A percentile compares a stretch with the other conserved stretches of the same genome.
Evolutionary conservation across 2,113 vertebrate genomes (phyloP).

Genomic region (Martes martes): DNA sequence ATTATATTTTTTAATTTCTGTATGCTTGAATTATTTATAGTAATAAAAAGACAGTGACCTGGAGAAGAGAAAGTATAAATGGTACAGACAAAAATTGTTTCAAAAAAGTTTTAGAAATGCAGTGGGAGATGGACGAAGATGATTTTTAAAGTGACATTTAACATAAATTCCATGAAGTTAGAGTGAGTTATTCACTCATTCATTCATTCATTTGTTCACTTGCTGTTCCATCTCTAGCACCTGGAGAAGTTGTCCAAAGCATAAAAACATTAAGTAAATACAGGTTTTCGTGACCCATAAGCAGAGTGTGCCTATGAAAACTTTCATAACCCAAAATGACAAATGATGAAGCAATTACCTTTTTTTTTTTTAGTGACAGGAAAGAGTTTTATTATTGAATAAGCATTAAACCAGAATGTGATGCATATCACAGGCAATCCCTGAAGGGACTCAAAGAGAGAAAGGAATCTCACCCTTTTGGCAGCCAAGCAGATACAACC

Average conservation of each 20-base stretch:
- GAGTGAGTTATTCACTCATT: not conserved
- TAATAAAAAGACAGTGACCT: not conserved
- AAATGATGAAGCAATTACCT: not conserved
- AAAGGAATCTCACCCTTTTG: not conserved
- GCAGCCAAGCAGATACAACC: not conserved
- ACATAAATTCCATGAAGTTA: not conserved
- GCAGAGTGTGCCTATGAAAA: not conserved
- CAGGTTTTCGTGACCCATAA: not conserved
- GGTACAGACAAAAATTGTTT: not conserved
- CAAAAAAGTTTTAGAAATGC: not conserved
- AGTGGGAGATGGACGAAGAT: not conserved
- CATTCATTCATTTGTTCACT: not conserved
- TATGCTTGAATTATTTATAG: not conserved
- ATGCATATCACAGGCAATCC: not conserved
- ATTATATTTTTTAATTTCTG: not conserved
- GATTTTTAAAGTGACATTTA: not conserved
- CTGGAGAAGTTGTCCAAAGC: not conserved
- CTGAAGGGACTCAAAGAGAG: not conserved
- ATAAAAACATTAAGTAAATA: not conserved
- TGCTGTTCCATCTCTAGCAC: not conserved
- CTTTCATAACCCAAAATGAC: not conserved
- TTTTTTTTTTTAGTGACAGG: not conserved
- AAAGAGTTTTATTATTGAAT: constrained; percentile 2
- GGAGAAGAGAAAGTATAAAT: not conserved
- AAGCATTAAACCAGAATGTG: not conserved